Conservation (phyloP, 2,113 vertebrate species). For the Cyanistes caeruleus region DNA sequence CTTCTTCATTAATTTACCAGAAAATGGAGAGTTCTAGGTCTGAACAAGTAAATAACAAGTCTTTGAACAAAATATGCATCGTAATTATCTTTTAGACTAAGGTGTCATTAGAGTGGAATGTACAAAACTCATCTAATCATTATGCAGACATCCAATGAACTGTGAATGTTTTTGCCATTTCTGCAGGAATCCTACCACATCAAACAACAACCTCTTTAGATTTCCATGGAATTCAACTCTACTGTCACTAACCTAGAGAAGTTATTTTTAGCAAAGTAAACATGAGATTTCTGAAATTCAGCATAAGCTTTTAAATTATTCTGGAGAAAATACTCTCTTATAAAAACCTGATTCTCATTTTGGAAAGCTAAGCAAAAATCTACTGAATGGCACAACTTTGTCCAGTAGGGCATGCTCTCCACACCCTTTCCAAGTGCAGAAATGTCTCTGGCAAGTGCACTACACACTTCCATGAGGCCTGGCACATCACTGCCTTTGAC, state of each 20-base stretch:
- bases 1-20: not conserved
- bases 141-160: not conserved
- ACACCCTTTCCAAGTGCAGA: not conserved
- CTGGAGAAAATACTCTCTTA: not conserved
- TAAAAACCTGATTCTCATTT: not conserved
- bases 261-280: not conserved
- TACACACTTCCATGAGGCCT: not conserved
- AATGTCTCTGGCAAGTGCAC: not conserved
- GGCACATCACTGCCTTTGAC: conserved; percentile 19
- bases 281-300: not conserved
- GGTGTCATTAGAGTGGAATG: not conserved
- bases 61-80: not conserved
- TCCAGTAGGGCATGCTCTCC: not conserved
- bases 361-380: not conserved
- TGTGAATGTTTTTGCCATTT: not conserved
- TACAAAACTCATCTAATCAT: not conserved
- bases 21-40: not conserved
- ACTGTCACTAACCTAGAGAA: not conserved
- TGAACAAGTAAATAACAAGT: not conserved
- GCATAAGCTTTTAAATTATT: not conserved
- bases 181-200: not conserved
- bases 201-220: not conserved
- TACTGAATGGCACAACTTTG: not conserved
- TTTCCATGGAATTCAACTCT: not conserved
- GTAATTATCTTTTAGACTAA: not conserved